Conservation (phyloP, 2,113 vertebrate species). For the Rhipidura dahli region DNA sequence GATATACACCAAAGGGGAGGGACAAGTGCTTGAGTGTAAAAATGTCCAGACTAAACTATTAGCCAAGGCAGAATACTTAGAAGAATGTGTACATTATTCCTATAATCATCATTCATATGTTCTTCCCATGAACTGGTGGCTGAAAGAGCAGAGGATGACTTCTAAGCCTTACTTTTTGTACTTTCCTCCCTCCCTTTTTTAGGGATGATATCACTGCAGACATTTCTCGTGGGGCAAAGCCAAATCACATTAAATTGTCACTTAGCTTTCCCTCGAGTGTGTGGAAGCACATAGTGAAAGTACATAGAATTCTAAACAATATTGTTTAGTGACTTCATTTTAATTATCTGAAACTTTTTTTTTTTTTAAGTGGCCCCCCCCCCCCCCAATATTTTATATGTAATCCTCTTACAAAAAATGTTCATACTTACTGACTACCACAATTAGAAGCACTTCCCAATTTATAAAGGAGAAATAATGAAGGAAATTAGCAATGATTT, state of each 20-base stretch:
- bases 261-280: neutral
- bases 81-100: neutral
- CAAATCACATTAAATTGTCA: neutral
- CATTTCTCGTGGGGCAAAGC: neutral
- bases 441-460: neutral
- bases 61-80: neutral
- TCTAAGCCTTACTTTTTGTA: neutral
- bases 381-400: neutral
- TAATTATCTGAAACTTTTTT: neutral
- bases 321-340: neutral
- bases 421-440: neutral
- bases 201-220: fast-evolving
- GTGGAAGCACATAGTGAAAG: neutral
- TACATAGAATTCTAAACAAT: neutral
- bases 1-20: neutral
- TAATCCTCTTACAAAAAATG: neutral
- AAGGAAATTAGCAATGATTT: neutral
- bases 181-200: fast-evolving
- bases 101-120: neutral
- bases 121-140: neutral
- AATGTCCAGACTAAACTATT: neutral
- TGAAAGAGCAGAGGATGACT: neutral
- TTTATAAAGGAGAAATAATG: neutral
- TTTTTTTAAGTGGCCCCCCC: no score
- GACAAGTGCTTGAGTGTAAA: neutral